phyloP scores from a whole-genome alignment of 2,888 invertebrate genomes.

The Bombylius discolor region DNA sequence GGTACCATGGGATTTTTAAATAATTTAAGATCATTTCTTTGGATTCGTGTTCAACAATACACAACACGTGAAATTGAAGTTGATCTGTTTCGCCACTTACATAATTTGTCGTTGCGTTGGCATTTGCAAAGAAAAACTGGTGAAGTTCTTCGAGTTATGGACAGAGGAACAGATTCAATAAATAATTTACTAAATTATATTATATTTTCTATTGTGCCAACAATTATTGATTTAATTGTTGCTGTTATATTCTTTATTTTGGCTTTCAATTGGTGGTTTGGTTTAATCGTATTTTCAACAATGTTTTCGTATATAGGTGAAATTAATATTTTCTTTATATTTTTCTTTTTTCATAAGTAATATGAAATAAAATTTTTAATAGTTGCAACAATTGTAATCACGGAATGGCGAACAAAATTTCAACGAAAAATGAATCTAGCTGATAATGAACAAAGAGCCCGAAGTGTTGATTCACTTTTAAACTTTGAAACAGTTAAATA shows the following conservation, averaged over 20 bases:
- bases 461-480: conserved; percentile 88
- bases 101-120: conserved; percentile 85
- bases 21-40: conserved; percentile 79
- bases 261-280: conserved; percentile 88
- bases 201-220: conserved; percentile 85
- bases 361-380: conserved; percentile 9
- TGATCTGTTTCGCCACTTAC: conserved; percentile 75
- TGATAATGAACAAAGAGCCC: conserved; percentile 83
- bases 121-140: conserved; percentile 92
- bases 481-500: conserved; percentile 99
- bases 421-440: conserved; percentile 87
- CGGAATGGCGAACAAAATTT: conserved; percentile 96
- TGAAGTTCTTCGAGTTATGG: conserved; percentile 92
- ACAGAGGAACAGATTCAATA: conserved; percentile 92
- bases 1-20: conserved; percentile 87
- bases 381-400: conserved; percentile 79
- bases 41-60: conserved; percentile 93
- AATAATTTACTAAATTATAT: conserved; percentile 87
- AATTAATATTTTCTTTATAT: conserved; percentile 5
- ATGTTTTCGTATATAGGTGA: conserved; percentile 88
- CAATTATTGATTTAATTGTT: conserved; percentile 80
- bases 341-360: conserved; percentile 3
- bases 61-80: conserved; percentile 87
- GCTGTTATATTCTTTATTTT: conserved; percentile 81
- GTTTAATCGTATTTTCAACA: conserved; percentile 83